These are phyloP conservation scores for Andrena marginata DNA, from an alignment of 2,888 invertebrate genomes.

Conservation along the genomic window DNA sequence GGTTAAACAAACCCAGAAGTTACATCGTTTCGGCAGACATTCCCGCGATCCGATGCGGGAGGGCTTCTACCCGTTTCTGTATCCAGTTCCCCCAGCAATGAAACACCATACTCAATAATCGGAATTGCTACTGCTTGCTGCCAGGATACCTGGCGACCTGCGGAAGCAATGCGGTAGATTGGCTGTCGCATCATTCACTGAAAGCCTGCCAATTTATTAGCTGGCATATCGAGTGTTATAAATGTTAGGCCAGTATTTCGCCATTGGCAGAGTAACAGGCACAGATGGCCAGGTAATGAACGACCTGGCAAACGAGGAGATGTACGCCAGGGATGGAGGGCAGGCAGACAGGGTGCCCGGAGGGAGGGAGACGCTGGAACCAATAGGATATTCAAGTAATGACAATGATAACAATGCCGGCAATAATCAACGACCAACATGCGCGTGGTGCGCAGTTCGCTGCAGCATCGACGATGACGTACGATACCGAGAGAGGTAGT, in stretches of 20 bases:
- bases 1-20: constrained; percentile 10
- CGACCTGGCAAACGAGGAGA: constrained; percentile 32
- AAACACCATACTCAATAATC: background rate
- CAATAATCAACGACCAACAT: constrained; percentile 69
- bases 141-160: background rate
- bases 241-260: constrained; percentile 30
- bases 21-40: background rate
- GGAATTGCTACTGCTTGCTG: background rate
- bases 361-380: constrained; percentile 25
- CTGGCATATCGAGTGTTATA: constrained; percentile 21
- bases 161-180: background rate
- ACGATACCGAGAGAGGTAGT: constrained; percentile 50
- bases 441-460: constrained; percentile 55
- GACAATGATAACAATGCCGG: constrained; percentile 70
- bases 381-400: constrained; percentile 71
- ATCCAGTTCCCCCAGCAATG: background rate
- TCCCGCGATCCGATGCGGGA: background rate
- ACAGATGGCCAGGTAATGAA: constrained; percentile 45
- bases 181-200: background rate
- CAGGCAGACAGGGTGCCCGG: background rate
- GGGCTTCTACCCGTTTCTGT: too few relatives aligned
- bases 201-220: constrained; percentile 31
- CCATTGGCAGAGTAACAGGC: constrained; percentile 25
- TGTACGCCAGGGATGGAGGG: constrained; percentile 10
- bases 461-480: constrained; percentile 66